Evolutionary conservation across 1,140 invertebrate species (phyloP), one percentile per base, ranked within the genome.

Genomic region (Halyomorpha halys): DNA sequence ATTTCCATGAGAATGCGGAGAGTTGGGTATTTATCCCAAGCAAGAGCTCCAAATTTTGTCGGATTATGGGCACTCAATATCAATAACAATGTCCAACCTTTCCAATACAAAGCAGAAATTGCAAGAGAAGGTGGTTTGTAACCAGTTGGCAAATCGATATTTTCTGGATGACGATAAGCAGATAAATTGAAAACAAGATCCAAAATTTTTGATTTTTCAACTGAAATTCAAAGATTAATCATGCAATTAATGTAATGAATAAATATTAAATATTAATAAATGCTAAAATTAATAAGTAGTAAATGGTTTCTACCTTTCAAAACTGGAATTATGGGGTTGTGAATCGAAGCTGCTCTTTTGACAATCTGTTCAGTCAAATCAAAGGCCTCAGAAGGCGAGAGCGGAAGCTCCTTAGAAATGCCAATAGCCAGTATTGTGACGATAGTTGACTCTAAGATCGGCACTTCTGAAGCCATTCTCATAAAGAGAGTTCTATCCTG

Each of bases 1-100:
- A 95, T 95, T 80, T 98, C 94, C 81, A 97, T 97, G 49, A 98
- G 79, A 65, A 85, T 86, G 69, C 90, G 82, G 59, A 98, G 79
- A 56, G 89, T 97, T n/a, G 94, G 91, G 78, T 96, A 97, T 66
- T 86, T 86, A 70, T 88, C 84, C 86, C 93, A 97, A 25, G 86
- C 91, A 56, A 86, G 77, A 66, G 82, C 82, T 2, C 94, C 95
- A 77, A 97, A 60, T 44, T 64, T 83, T 0, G 80, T 76, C 0
- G 94, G 92, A 83, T 97, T 97, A 74, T 96, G 93, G 30, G 71
- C 92, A 39, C 88, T 85, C 56, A 97, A 76, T 73, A 97, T 89
- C 8, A 94, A 77, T 62, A 98, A 77, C 71, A 97, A 87, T 34
- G 87, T 79, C 94, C 94, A 98, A 39, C 86, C 86, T 76, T 94